Conservation (phyloP, 2,888 invertebrate species). For the Melipona bicolor region DNA sequence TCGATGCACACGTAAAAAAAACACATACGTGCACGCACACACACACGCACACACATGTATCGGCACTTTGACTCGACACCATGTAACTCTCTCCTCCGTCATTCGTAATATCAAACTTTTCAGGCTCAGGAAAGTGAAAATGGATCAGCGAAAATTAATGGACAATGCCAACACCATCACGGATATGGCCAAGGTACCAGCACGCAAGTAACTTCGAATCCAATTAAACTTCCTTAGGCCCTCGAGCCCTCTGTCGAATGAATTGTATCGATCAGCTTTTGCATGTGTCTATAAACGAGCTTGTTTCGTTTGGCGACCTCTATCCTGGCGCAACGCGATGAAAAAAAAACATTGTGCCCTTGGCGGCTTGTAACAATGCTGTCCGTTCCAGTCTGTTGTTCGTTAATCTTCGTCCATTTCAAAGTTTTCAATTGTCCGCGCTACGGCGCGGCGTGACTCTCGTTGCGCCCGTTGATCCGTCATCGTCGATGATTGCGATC, state of each 20-base stretch:
- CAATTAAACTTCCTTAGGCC: slow-evolving; percentile 37
- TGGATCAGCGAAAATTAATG: slow-evolving; percentile 99
- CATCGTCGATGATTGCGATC: neutral
- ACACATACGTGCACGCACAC: too few relatives aligned
- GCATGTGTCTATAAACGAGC: slow-evolving; percentile 2
- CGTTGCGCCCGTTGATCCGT: neutral
- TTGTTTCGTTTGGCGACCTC: slow-evolving; percentile 5
- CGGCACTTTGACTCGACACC: slow-evolving; percentile 8
- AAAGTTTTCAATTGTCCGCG: neutral
- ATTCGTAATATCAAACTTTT: slow-evolving; percentile 46
- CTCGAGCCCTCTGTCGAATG: neutral
- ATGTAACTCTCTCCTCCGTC: neutral
- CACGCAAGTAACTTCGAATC: slow-evolving; percentile 35
- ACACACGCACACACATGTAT: too few relatives aligned
- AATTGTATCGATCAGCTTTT: slow-evolving; percentile 4
- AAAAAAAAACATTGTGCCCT: slow-evolving; percentile 6
- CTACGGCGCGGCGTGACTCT: neutral
- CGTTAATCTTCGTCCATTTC: neutral
- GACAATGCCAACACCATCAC: slow-evolving; percentile 99
- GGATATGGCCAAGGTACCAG: slow-evolving; percentile 98
- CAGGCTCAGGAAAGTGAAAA: slow-evolving; percentile 99
- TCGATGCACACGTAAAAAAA: slow-evolving; percentile 71
- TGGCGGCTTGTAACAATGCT: slow-evolving; percentile 64
- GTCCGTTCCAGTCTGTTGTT: neutral
- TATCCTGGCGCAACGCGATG: neutral